Conservation (phyloP, 2,888 invertebrate genomes). For the Acrobasis suavella region DNA sequence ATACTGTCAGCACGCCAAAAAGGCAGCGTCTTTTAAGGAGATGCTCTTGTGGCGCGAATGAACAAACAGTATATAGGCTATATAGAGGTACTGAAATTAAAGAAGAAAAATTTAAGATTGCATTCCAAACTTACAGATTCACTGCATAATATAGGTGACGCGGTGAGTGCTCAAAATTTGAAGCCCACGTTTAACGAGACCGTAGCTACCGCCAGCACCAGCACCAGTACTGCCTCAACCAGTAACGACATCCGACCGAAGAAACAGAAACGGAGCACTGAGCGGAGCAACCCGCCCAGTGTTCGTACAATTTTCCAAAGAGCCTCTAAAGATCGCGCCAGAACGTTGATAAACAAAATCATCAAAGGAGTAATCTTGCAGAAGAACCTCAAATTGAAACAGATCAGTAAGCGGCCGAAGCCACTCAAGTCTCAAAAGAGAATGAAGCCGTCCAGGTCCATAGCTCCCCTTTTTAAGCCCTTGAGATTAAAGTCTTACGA, state of each 20-base stretch:
- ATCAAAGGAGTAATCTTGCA: constrained; percentile 30
- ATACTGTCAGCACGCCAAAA: too few relatives aligned
- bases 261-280: not conserved
- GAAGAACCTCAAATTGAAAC: not conserved
- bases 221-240: not conserved
- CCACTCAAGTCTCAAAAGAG: not conserved
- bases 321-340: constrained; percentile 44
- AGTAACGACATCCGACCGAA: not conserved
- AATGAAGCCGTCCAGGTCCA: not conserved
- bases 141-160: too few relatives aligned
- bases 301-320: constrained; percentile 42
- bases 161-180: too few relatives aligned
- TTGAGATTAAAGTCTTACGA: not conserved
- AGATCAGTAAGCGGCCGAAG: not conserved
- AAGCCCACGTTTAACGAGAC: too few relatives aligned
- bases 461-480: not conserved
- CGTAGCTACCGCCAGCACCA: not conserved
- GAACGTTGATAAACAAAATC: constrained; percentile 37
- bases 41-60: too few relatives aligned
- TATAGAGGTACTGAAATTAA: too few relatives aligned
- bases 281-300: not conserved
- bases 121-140: too few relatives aligned
- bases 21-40: too few relatives aligned
- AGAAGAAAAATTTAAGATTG: too few relatives aligned
- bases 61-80: too few relatives aligned